phyloP scores from a whole-genome alignment of 2,888 invertebrate species.

The Amphiduros pacificus region DNA sequence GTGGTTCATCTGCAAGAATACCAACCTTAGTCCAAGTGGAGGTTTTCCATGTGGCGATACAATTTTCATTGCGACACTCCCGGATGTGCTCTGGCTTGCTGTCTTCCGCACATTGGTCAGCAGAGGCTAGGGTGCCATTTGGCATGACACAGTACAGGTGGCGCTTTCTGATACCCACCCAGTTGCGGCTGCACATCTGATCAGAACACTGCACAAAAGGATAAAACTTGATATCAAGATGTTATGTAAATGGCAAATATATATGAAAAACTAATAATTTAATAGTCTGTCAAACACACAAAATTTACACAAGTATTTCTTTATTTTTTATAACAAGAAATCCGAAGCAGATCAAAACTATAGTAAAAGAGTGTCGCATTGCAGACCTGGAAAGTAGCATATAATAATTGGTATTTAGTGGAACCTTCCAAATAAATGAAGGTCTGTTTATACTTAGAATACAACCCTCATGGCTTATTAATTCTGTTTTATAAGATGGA shows the following conservation, averaged over 20 bases:
- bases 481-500: no score
- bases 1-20: no score
- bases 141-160: constrained; percentile 21
- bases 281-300: background rate
- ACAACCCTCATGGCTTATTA: no score
- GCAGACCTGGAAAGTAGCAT: no score
- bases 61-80: constrained; percentile 41
- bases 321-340: no score
- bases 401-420: no score
- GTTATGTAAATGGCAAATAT: background rate
- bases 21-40: constrained; percentile 51
- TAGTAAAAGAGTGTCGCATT: no score
- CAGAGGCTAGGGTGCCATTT: constrained; percentile 9
- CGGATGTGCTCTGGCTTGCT: constrained; percentile 32
- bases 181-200: constrained; percentile 10
- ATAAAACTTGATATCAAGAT: background rate
- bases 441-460: no score
- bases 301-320: background rate
- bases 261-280: constrained; percentile 1
- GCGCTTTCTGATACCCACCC: constrained; percentile 19
- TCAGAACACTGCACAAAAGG: constrained; percentile 19
- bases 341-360: no score
- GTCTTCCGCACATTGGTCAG: constrained; percentile 1
- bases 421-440: no score
- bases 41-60: constrained; percentile 45